These are phyloP conservation scores for Heliconius eleuchia DNA, from an alignment of 1,140 invertebrate species.

Conservation along the genomic window DNA sequence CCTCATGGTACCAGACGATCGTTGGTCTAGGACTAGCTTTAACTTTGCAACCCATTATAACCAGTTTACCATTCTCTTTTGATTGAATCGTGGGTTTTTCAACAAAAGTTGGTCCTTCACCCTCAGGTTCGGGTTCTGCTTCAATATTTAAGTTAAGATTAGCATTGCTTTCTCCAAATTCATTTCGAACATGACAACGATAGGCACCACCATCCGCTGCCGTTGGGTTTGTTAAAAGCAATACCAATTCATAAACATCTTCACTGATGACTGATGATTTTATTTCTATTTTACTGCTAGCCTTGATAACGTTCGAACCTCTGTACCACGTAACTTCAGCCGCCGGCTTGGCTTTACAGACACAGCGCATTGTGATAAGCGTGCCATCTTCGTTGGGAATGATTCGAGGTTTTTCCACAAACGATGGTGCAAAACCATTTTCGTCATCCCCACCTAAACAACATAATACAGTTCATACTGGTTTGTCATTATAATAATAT, in stretches of 20 bases:
- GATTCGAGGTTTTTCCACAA: slow-evolving; percentile 98
- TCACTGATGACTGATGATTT: slow-evolving; percentile 88
- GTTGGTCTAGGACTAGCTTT: slow-evolving; percentile 96
- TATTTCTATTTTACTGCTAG: slow-evolving; percentile 93
- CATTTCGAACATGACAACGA: slow-evolving; percentile 97
- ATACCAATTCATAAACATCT: slow-evolving; percentile 93
- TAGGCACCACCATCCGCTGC: slow-evolving; percentile 98
- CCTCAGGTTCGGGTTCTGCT: slow-evolving; percentile 94
- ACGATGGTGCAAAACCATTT: slow-evolving; percentile 95
- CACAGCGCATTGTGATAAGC: slow-evolving; percentile 97
- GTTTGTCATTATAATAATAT: slow-evolving; percentile 19
- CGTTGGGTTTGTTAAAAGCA: slow-evolving; percentile 93
- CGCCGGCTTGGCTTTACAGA: slow-evolving; percentile 95
- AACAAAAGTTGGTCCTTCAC: slow-evolving; percentile 97
- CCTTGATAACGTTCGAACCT: slow-evolving; percentile 91
- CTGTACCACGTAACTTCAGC: slow-evolving; percentile 95
- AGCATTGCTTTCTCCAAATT: slow-evolving; percentile 98
- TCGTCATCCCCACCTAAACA: slow-evolving; percentile 91
- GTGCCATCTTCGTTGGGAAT: slow-evolving; percentile 98
- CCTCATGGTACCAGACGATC: slow-evolving; percentile 95
- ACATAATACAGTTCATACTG: slow-evolving; percentile 32
- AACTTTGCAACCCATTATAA: slow-evolving; percentile 98
- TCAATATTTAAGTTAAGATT: slow-evolving; percentile 99
- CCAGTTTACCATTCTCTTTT: slow-evolving; percentile 96
- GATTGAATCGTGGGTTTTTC: slow-evolving; percentile 97